Percentiles rank a stretch among this genome's conserved stretches.
phyloP scores from a whole-genome alignment of 2,888 invertebrate genomes.

The Lochmaea capreae region DNA sequence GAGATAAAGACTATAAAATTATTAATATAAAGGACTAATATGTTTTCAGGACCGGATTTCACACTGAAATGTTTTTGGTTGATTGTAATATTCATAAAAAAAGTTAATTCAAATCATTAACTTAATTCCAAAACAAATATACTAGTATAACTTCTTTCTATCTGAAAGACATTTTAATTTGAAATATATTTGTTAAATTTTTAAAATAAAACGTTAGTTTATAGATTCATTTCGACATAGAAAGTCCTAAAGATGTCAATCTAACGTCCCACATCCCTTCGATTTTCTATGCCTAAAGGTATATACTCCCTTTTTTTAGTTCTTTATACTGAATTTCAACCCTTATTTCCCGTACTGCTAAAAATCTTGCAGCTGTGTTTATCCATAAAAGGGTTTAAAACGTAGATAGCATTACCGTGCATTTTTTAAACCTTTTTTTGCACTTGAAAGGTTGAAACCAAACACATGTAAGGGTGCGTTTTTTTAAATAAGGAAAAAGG shows the following conservation, averaged over 20 bases:
- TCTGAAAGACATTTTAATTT: too few species aligned
- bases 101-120: neutral
- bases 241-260: neutral
- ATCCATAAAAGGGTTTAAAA: constrained; percentile 56
- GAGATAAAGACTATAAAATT: neutral
- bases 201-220: neutral
- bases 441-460: constrained; percentile 53
- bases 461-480: constrained; percentile 52
- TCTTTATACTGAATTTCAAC: constrained; percentile 34
- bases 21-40: neutral
- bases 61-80: neutral
- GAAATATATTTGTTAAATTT: too few species aligned
- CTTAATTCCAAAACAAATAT: too few species aligned
- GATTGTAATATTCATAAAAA: neutral
- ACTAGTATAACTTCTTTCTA: too few species aligned
- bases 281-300: constrained; percentile 25
- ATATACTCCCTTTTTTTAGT: constrained; percentile 35
- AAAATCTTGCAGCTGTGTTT: constrained; percentile 56
- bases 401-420: constrained; percentile 54
- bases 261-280: constrained; percentile 15
- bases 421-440: constrained; percentile 52
- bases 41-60: neutral
- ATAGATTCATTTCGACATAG: neutral
- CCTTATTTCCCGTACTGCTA: constrained; percentile 44
- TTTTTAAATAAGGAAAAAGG: constrained; percentile 51